These are phyloP conservation scores for Neogale vison DNA, from an alignment of 2,113 vertebrate genomes.

Conservation along the genomic window DNA sequence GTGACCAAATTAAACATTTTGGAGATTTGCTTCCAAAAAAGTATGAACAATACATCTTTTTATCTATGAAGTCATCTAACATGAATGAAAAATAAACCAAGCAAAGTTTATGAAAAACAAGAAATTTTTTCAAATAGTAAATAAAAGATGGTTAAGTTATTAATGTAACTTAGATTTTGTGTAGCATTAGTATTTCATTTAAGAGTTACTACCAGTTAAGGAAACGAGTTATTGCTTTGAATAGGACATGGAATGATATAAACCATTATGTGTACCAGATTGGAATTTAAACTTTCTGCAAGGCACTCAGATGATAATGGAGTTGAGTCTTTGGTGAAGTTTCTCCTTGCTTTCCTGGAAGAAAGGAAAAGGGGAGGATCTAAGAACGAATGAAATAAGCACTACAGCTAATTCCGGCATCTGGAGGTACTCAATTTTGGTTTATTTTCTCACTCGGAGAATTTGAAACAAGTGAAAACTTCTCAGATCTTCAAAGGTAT, in stretches of 20 bases:
- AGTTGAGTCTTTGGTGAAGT: conserved; percentile 87
- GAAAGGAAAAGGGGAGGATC: conserved; percentile 87
- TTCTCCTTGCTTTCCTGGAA: conserved; percentile 89
- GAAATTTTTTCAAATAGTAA: background rate
- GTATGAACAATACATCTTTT: background rate
- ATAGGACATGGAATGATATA: conserved; percentile 80
- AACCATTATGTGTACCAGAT: conserved; percentile 86
- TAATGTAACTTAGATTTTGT: background rate
- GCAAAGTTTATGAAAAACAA: conserved; percentile 2
- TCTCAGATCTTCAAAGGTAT: background rate
- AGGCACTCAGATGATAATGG: conserved; percentile 87
- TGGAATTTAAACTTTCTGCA: conserved; percentile 89
- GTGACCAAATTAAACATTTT: background rate
- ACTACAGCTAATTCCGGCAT: conserved; percentile 59
- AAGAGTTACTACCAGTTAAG: conserved; percentile 22
- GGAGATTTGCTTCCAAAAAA: background rate
- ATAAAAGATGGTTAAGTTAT: background rate
- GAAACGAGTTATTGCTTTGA: conserved; percentile 68
- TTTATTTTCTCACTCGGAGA: conserved; percentile 17
- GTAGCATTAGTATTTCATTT: conserved; percentile 37
- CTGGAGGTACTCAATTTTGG: background rate
- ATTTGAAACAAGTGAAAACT: background rate
- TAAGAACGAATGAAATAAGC: conserved; percentile 83
- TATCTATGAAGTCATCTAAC: background rate
- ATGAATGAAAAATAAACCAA: background rate